Conservation (phyloP, 2,113 vertebrate species). For the Nanorana parkeri region DNA sequence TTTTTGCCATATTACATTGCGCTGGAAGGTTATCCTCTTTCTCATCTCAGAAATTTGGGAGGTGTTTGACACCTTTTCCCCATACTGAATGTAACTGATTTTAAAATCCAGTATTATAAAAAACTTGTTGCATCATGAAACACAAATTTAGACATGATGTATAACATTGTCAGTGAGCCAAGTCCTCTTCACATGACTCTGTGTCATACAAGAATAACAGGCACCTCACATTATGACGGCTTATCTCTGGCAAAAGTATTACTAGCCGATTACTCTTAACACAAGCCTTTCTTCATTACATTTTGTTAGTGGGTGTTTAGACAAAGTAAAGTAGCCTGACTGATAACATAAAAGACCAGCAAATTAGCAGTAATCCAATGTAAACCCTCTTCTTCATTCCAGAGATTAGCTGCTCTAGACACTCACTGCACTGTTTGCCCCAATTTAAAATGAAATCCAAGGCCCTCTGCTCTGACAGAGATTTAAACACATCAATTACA, state of each 20-base stretch:
- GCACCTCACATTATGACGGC: slow-evolving; percentile 12
- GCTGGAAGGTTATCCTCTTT: too few relatives aligned
- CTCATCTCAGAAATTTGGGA: too few relatives aligned
- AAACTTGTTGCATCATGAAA: neutral
- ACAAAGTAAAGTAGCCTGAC: slow-evolving; percentile 53
- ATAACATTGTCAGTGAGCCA: slow-evolving; percentile 1
- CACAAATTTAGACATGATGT: neutral
- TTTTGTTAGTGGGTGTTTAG: slow-evolving; percentile 51
- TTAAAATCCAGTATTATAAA: too few relatives aligned
- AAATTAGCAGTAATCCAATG: slow-evolving; percentile 60
- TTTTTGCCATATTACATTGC: too few relatives aligned
- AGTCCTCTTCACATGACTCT: slow-evolving; percentile 18
- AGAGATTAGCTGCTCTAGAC: slow-evolving; percentile 46
- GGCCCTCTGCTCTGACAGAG: too few relatives aligned
- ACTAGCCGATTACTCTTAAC: slow-evolving; percentile 45
- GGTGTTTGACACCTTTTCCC: too few relatives aligned
- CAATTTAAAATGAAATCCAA: too few relatives aligned
- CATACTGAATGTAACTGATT: too few relatives aligned
- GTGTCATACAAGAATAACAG: slow-evolving; percentile 44
- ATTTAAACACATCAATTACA: slow-evolving; percentile 19
- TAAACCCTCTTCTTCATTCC: slow-evolving; percentile 55
- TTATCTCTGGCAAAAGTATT: slow-evolving; percentile 53
- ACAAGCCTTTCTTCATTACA: slow-evolving; percentile 37
- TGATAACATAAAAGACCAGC: slow-evolving; percentile 49
- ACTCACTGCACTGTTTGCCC: slow-evolving; percentile 8